Conservation (phyloP, 1,140 invertebrate species). For the Drosophila bipectinata region DNA sequence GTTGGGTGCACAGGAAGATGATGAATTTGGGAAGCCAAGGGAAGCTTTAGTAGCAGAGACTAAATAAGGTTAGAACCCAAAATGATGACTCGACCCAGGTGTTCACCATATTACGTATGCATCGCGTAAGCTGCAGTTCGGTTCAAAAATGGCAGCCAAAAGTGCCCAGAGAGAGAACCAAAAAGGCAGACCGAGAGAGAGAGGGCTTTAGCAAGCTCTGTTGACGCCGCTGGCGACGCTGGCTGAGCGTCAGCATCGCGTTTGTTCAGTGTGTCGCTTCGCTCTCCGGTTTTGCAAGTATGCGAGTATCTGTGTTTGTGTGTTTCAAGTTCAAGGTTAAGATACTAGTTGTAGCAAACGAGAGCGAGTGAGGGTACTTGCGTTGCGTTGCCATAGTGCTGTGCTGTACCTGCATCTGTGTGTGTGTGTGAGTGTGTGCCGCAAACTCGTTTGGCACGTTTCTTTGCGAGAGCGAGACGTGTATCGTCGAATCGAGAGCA, state of each 20-base stretch:
- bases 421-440: constrained; percentile 28
- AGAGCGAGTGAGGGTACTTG: constrained; percentile 39
- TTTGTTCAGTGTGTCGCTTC: constrained; percentile 67
- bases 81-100: constrained; percentile 47
- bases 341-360: constrained; percentile 73
- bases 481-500: constrained; percentile 29
- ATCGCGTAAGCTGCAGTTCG: constrained; percentile 47
- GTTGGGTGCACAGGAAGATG: constrained; percentile 2
- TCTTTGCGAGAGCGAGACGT: constrained; percentile 66
- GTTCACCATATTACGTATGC: constrained; percentile 54
- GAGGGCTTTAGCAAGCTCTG: constrained; percentile 35
- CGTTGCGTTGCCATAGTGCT: constrained; percentile 43
- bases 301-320: constrained; percentile 50
- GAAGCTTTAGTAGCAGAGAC: not conserved
- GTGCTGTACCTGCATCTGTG: constrained; percentile 41
- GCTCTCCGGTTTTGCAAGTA: constrained; percentile 43
- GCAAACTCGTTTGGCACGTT: constrained; percentile 78
- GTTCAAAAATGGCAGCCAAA: constrained; percentile 36
- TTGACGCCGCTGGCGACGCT: constrained; percentile 21
- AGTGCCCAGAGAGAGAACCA: constrained; percentile 4
- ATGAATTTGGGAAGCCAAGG: not conserved
- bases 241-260: constrained; percentile 42
- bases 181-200: constrained; percentile 19
- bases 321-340: constrained; percentile 83
- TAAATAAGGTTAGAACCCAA: constrained; percentile 32